phyloP scores from a whole-genome alignment of 37 sponge, comb jelly and placozoan species.

The Amphimedon queenslandica region DNA sequence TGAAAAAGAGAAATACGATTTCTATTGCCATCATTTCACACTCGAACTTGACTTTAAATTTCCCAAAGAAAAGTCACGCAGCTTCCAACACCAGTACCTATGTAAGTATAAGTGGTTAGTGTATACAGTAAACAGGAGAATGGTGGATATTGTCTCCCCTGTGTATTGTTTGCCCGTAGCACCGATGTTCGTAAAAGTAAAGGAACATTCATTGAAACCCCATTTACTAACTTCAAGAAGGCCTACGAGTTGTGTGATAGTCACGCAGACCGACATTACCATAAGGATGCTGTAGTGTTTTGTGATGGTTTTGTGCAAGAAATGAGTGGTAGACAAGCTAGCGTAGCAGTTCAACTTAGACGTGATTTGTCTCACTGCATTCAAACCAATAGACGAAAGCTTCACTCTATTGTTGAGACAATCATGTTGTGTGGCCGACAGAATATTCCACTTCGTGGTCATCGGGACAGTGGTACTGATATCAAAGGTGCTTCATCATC shows the following conservation, averaged over 20 bases:
- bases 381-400: conserved; percentile 30
- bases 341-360: too few species aligned
- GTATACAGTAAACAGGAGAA: conserved; percentile 50
- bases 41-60: not conserved
- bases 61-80: not conserved
- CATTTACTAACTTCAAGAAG: conserved; percentile 38
- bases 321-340: too few species aligned
- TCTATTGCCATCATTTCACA: not conserved
- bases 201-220: conserved; percentile 19
- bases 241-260: conserved; percentile 18
- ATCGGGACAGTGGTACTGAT: conserved; percentile 41
- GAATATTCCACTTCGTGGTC: conserved; percentile 50
- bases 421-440: conserved; percentile 34
- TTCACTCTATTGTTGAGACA: conserved; percentile 28
- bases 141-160: conserved; percentile 39
- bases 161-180: conserved; percentile 40
- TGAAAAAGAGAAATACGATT: not conserved
- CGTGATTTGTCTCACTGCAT: conserved; percentile 1
- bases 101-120: conserved; percentile 22
- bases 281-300: conserved; percentile 47
- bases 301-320: too few species aligned
- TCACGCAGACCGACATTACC: conserved; percentile 37
- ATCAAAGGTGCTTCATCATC: conserved; percentile 14
- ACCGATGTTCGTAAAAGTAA: conserved; percentile 20
- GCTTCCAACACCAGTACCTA: conserved; percentile 25